Base-by-base conservation (phyloP, 2,113 vertebrate species). In the Phainopepla nitens region DNA sequence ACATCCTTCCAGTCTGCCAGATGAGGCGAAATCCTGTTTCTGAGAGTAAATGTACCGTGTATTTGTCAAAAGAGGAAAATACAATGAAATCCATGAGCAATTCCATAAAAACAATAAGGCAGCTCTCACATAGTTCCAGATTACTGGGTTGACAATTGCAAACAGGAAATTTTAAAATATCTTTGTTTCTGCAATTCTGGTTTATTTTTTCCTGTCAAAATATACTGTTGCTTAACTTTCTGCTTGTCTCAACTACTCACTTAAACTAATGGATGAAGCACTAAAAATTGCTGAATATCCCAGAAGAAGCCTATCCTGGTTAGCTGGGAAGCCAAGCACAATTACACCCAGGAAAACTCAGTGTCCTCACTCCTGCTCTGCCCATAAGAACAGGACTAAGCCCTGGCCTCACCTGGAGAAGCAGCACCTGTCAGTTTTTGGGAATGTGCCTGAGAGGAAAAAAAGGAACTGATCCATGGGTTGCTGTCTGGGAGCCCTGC, bases 381-480 rank as follows among this genome's bases (percentile, higher is more conserved):
- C 27, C 45, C 53, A 14, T 1, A 17, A 42, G 64, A 1, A 29
- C 54, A 22, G 21, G 2, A 27, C 36, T 14, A 3, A 60, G 47
- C 16, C 64, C 22, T 4, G 27, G 76, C 29, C 53, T 77, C 54
- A 16, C 10, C 45, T 4, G 11, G 7, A 82, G 69, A 22, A 84
- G 54, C 3, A 28, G 68, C 50, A 33, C 21, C 21, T 3, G 0
- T 3, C 9, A 4, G 13, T 24, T 41, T 54, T 4, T 1, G 6
- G 50, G 71, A 44, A 47, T 33, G 49, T 25, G 25, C 45, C 80
- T 15, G 22, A 22, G 18, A 75, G 20, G 61, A 66, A 54, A 25
- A 6, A 4, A 13, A 36, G 24, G 42, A 36, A 23, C 8, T 64
- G 13, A 33, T 25, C 50, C 6, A 1, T 4, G 22, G 41, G 16